Evolutionary conservation across 64 coral and sea anemone genomes (phyloP), one percentile per base, ranked within the genome.

Genomic region (Stichodactyla helianthus): DNA sequence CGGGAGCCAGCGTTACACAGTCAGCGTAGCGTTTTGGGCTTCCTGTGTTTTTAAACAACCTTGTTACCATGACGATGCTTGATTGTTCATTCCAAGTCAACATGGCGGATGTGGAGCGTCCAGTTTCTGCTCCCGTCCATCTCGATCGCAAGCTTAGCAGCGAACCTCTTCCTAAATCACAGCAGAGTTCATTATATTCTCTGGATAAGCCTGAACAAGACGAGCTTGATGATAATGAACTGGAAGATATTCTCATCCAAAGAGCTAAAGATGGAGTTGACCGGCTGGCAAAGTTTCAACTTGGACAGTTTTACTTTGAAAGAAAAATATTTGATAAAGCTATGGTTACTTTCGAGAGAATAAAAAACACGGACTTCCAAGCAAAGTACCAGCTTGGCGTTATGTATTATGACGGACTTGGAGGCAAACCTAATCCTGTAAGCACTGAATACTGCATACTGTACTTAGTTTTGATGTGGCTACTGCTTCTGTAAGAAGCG

Each of bases 231-330:
- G 93, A 94, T 63, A 93, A 98, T 13, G 68, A 74, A 82, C 86
- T 99, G 10, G 97, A 99, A 87, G 84, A 94, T 57, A 86, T 95
- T 14, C 55, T 99, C 26, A 88, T 99, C 53, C 25, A 85, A 28
- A 88, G 97, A 59, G 82, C 83, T 22, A 92, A 89, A 78, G 63
- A 74, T 59, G 92, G 95, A 79, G 95, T 91, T 31, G 87, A 74
- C 25, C 7, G 62, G 27, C 87, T 92, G 0, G 87, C 97, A 6
- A 99, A 90, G 16, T 99, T 99, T 83, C 97, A 99, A 86, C 90
- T 99, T 2, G 97, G 97, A 86, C 97, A 99, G 82, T 99, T 99
- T 53, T 99, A 99, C 52, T 99, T 99, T 79, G 97, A 99, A 63
- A 93, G 97, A 63, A 85, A 95, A 91, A 92, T 99, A 70, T 99